These are phyloP conservation scores for Luperina nickerlii DNA, from an alignment of 2,888 invertebrate species.

Conservation along the genomic window DNA sequence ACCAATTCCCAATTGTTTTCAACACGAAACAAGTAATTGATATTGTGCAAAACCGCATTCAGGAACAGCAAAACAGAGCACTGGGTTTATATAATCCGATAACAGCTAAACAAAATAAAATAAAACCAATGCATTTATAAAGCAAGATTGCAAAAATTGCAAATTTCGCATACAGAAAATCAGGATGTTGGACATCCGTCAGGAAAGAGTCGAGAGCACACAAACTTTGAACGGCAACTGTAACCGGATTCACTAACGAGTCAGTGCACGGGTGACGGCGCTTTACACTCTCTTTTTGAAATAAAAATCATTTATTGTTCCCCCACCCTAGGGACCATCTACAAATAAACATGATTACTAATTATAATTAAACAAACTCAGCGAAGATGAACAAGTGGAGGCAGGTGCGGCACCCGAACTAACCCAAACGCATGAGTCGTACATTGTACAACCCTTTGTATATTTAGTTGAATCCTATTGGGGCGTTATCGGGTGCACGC, in stretches of 20 bases:
- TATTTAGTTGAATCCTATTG: slow-evolving; percentile 82
- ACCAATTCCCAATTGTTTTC: slow-evolving; percentile 11
- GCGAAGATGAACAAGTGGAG: slow-evolving; percentile 32
- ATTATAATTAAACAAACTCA: slow-evolving; percentile 38
- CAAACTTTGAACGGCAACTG: slow-evolving; percentile 83
- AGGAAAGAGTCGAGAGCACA: slow-evolving; percentile 79
- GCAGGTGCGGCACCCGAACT: slow-evolving; percentile 30
- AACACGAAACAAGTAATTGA: slow-evolving; percentile 22
- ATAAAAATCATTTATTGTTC: slow-evolving; percentile 66
- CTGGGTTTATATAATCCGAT: slow-evolving; percentile 15
- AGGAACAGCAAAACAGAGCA: slow-evolving; percentile 20
- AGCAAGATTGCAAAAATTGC: slow-evolving; percentile 57
- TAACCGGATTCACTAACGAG: slow-evolving; percentile 88
- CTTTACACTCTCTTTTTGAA: slow-evolving; percentile 61
- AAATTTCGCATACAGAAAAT: slow-evolving; percentile 71
- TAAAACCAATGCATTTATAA: slow-evolving; percentile 64
- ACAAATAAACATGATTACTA: slow-evolving; percentile 42
- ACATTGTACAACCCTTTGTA: slow-evolving; percentile 70
- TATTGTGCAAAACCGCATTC: slow-evolving; percentile 22
- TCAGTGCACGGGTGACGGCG: slow-evolving; percentile 75
- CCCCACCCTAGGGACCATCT: slow-evolving; percentile 27
- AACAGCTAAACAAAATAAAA: slow-evolving; percentile 42
- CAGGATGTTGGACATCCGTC: slow-evolving; percentile 80
- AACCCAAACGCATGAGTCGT: slow-evolving; percentile 58
- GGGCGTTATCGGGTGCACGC: slow-evolving; percentile 85